Evolutionary conservation across 2,797 vertebrate genomes (phyloP).

Genomic region (Microcaecilia unicolor): DNA sequence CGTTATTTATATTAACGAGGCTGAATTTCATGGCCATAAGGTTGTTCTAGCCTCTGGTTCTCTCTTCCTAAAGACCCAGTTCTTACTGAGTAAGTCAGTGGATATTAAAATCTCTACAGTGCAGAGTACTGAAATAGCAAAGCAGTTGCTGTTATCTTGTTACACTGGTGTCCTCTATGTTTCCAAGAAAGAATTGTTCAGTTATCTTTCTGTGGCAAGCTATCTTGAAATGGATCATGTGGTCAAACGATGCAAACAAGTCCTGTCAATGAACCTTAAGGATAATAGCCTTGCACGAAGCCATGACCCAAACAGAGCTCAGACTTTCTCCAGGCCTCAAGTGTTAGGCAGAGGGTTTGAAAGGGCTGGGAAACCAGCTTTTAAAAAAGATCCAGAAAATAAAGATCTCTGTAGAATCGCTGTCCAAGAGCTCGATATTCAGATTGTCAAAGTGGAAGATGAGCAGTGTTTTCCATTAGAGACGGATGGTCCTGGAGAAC

Average conservation of each 20-base stretch:
- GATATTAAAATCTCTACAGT: conserved; percentile 89
- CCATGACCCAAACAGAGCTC: no score
- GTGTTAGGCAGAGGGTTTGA: no score
- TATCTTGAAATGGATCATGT: conserved; percentile 98
- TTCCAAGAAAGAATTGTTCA: conserved; percentile 86
- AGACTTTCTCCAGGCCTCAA: no score
- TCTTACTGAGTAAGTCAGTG: conserved; percentile 83
- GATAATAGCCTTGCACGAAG: background rate
- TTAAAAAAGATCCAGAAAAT: no score
- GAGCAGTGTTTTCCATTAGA: no score
- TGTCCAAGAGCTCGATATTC: no score
- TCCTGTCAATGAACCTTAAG: conserved; percentile 51
- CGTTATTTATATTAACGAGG: conserved; percentile 85
- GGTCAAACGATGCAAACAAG: conserved; percentile 92
- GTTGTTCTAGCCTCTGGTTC: conserved; percentile 95
- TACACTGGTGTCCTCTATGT: conserved; percentile 93
- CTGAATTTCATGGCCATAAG: conserved; percentile 89
- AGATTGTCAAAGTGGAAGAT: no score
- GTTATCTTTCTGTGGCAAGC: conserved; percentile 92
- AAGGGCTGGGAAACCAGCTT: no score
- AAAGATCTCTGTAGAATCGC: no score
- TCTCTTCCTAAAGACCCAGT: conserved; percentile 93
- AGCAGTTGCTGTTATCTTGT: conserved; percentile 84
- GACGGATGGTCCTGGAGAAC: no score
- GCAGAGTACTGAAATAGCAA: conserved; percentile 87